Percentiles rank a stretch among this genome's conserved stretches.
Conservation (phyloP, 2,797 vertebrate species). For the Borostomias antarcticus region DNA sequence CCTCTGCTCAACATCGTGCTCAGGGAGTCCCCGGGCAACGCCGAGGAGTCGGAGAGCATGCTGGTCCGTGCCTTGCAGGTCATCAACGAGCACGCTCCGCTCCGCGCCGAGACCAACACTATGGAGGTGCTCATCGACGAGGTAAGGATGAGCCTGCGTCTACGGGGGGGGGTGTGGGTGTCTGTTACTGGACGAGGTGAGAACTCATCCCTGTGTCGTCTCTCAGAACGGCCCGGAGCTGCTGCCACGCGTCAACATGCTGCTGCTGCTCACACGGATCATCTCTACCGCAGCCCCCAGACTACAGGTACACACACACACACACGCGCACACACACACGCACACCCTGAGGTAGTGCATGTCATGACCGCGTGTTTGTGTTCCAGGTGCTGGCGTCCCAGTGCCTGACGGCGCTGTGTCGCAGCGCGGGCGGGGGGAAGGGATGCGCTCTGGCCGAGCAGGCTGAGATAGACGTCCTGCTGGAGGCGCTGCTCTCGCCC, state of each 20-base stretch:
- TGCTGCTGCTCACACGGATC: conserved; percentile 85
- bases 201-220: too few species aligned
- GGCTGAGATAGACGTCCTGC: conserved; percentile 90
- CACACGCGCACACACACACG: neutral
- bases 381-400: conserved; percentile 89
- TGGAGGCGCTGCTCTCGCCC: conserved; percentile 85
- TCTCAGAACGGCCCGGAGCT: conserved; percentile 91
- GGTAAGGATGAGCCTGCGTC: too few species aligned
- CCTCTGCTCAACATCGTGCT: conserved; percentile 90
- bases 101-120: conserved; percentile 73
- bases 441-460: conserved; percentile 94
- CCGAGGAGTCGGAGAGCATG: conserved; percentile 82
- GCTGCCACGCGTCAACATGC: conserved; percentile 91
- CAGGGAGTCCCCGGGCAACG: conserved; percentile 78
- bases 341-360: neutral
- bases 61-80: conserved; percentile 87
- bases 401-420: conserved; percentile 85
- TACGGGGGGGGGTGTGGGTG: neutral
- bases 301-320: conserved; percentile 82
- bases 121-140: conserved; percentile 81
- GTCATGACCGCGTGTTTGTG: conserved; percentile 13
- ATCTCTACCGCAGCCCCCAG: conserved; percentile 87
- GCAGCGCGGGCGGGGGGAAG: conserved; percentile 86
- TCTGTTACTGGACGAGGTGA: neutral
- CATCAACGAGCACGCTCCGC: conserved; percentile 84